Base-by-base conservation (phyloP, 2,888 invertebrate species). In the Sisyra nigra region DNA sequence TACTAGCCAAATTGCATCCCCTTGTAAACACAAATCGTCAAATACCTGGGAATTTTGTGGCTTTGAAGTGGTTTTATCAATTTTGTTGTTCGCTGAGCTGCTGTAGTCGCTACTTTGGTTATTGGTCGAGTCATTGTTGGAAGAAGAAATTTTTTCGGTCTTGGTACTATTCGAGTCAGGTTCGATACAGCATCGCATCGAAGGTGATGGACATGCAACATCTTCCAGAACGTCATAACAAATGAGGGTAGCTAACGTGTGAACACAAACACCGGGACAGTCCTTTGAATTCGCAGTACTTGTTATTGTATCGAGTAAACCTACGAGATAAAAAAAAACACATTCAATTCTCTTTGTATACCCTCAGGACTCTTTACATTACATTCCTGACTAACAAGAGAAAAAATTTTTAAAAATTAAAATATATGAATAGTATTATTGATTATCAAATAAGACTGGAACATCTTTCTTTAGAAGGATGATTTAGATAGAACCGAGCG, bases 261-360 rank as follows among this genome's bases (percentile, higher is more conserved):
- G 87, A 47, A 88, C 83, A 61, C 91, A 91, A 45, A 83, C 78
- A 1, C 91, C 91, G 0, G 91, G 89, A 57, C 91, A 91, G 59
- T 86, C 80, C 63, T 84, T 83, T 45, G 80, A 74, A 60, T 85
- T 82, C 46, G 80, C 85, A 46, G 88, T 87, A 49, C 80, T 83
- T 46, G 88, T 86, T 56, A 89, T 74, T 19, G 86, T 80, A 55
- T 88, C 87, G 54, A 89, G 64, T 5, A 89, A 69, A 53, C 87
- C 88, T 88, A 67, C 1, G 55, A 49, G 50, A 32, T 38, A 32
- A 45, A 24, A 37, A 38, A 33, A 44, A 40, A 34, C 31, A 44
- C 37, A 38, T 39, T 46, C 37, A 35, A 33, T 46, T 40, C 41
- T 37, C 18, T 41, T 43, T 24, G 24, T 24, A 7, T 24, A 24